Evolutionary conservation across 1,140 invertebrate genomes (phyloP), one percentile per base, ranked within the genome.

Genomic region (Nymphalis io): DNA sequence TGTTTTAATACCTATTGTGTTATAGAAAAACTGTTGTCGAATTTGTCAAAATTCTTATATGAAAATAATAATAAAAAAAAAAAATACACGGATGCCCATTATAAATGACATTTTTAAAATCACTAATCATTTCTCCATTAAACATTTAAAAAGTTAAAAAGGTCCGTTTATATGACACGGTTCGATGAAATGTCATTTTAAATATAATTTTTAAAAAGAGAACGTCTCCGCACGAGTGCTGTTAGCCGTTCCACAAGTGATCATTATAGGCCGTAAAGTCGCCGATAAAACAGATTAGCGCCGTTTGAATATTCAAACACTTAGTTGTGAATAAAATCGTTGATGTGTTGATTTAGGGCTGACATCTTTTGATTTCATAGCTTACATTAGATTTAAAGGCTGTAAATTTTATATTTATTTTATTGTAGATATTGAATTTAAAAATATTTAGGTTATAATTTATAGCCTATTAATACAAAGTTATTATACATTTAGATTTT

Each of bases 241-340:
- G 60, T 60, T 60, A 33, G 27, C 27, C 72, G 75, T 64, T 79
- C 73, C 55, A 74, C 78, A 81, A 82, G 76, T 81, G 78, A 80
- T 86, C 85, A 86, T 89, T 88, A 89, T 82, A 80, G 85, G 81
- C 80, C 76, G 81, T 89, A 88, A 89, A 89, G 74, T 79, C 80
- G 79, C 79, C 85, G 83, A 88, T 88, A 89, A 89, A 88, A 88
- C 74, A 84, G 81, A 88, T 89, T 88, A 88, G 81, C 81, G 74
- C 72, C 44, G 59, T 84, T 87, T 84, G 75, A 86, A 88, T 89
- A 89, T 89, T 87, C 75, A 87, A 87, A 84, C 78, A 75, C 72
- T 76, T 74, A 73, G 75, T 72, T 79, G 72, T 79, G 81, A 80
- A 82, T 78, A 76, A 75, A 80, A 75, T 78, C 67, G 64, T 67